phyloP scores from a whole-genome alignment of 2,888 invertebrate species.

The Caradrina clavipalpis region DNA sequence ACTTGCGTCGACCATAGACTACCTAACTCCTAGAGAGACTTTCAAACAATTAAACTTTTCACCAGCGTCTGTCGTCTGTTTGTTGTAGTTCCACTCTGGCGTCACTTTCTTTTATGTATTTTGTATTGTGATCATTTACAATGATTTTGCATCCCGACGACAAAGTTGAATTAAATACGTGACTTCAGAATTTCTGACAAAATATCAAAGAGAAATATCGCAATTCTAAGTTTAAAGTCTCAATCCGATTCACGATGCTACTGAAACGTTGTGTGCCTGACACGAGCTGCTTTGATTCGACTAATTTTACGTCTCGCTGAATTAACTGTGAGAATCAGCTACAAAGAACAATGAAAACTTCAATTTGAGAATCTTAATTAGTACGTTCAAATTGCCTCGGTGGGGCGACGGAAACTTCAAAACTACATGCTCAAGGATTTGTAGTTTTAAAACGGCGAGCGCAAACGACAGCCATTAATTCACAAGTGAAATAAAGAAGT shows the following conservation, averaged over 20 bases:
- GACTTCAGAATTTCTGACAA: conserved; percentile 70
- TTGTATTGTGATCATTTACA: conserved; percentile 52
- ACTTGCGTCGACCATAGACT: conserved; percentile 15
- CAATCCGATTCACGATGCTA: conserved; percentile 68
- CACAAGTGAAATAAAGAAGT: conserved; percentile 78
- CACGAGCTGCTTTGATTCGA: conserved; percentile 82
- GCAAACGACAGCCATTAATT: conserved; percentile 68
- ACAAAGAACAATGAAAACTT: conserved; percentile 83
- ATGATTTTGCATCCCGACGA: conserved; percentile 60
- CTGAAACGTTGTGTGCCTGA: conserved; percentile 75
- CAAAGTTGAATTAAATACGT: conserved; percentile 71
- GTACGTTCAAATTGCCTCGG: conserved; percentile 72
- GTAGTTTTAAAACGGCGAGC: conserved; percentile 59
- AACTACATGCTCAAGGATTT: conserved; percentile 64
- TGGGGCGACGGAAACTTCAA: conserved; percentile 63
- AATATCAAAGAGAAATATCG: conserved; percentile 70
- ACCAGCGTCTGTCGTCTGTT: conserved; percentile 32
- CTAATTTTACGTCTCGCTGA: conserved; percentile 82
- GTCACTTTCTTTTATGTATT: conserved; percentile 42
- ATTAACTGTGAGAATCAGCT: conserved; percentile 76
- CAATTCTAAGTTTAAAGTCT: conserved; percentile 68
- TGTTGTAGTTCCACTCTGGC: conserved; percentile 21
- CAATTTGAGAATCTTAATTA: conserved; percentile 79
- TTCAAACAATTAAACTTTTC: conserved; percentile 40
- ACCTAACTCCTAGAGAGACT: conserved; percentile 42